A percentile compares a stretch with the other conserved stretches of the same genome.
Conservation (phyloP, 2,113 vertebrate species). For the Eupsittula cactorum region DNA sequence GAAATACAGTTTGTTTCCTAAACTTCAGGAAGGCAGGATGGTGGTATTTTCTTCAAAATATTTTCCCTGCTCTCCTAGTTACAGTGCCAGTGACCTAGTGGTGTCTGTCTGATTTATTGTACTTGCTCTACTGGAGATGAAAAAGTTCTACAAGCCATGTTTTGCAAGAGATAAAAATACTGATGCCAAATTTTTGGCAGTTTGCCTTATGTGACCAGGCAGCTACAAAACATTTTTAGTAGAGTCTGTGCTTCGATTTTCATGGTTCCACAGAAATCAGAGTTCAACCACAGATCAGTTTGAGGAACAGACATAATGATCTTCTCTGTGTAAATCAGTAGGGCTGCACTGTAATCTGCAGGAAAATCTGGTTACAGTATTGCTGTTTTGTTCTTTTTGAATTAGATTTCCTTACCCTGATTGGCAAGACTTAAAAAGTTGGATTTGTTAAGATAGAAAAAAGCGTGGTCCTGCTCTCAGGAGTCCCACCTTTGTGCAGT, state of each 20-base stretch:
- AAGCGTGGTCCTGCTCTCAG: background rate
- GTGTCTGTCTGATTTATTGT: background rate
- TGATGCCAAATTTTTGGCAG: conserved; percentile 37
- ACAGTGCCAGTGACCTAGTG: background rate
- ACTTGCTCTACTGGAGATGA: background rate
- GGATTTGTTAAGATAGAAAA: background rate
- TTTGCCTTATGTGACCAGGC: background rate
- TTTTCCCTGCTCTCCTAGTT: background rate
- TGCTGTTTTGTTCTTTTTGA: conserved; percentile 13
- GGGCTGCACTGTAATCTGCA: conserved; percentile 9
- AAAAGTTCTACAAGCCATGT: background rate
- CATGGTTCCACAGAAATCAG: conserved; percentile 6
- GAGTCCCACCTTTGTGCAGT: background rate
- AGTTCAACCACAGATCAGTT: background rate
- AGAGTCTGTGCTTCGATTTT: background rate
- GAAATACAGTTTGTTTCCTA: background rate
- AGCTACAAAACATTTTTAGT: conserved; percentile 16
- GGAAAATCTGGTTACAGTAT: background rate
- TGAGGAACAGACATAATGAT: background rate
- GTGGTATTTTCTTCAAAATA: conserved; percentile 24
- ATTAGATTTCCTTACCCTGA: background rate
- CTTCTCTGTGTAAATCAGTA: background rate
- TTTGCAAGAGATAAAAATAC: conserved; percentile 25
- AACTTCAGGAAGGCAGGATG: background rate
- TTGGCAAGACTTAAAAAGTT: background rate